Conservation (phyloP, 2,797 vertebrate species). For the Acestrorhynchus altus region DNA sequence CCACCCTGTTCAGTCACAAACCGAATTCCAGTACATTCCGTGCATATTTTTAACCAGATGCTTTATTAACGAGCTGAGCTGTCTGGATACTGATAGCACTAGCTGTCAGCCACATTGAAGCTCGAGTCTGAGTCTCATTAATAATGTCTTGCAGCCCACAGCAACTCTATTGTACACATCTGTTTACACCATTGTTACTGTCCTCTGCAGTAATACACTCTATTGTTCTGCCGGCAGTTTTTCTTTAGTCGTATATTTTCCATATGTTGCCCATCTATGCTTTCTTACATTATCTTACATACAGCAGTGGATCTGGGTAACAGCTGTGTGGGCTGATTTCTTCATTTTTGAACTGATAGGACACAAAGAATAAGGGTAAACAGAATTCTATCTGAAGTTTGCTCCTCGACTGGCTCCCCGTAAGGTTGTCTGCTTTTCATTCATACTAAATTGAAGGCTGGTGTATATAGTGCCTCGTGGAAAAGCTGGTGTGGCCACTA, state of each 20-base stretch:
- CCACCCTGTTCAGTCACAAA: not conserved
- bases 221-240: constrained; percentile 11
- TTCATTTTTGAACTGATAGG: too few species aligned
- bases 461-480: too few species aligned
- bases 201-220: constrained; percentile 6
- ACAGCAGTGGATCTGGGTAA: too few species aligned
- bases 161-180: constrained; percentile 6
- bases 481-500: too few species aligned
- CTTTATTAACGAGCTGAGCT: constrained; percentile 22
- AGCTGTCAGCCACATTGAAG: constrained; percentile 13
- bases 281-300: not conserved
- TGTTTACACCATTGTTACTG: constrained; percentile 30
- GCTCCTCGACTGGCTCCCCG: too few species aligned
- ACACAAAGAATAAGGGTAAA: too few species aligned
- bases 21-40: not conserved
- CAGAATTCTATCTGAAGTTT: too few species aligned
- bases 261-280: not conserved
- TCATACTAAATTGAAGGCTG: too few species aligned
- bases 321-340: too few species aligned
- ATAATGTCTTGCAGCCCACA: constrained; percentile 13
- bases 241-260: not conserved
- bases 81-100: constrained; percentile 17
- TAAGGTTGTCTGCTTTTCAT: too few species aligned
- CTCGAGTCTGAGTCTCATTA: constrained; percentile 21
- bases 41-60: not conserved